phyloP scores from a whole-genome alignment of 2,113 vertebrate genomes.

The Anseranas semipalmata region DNA sequence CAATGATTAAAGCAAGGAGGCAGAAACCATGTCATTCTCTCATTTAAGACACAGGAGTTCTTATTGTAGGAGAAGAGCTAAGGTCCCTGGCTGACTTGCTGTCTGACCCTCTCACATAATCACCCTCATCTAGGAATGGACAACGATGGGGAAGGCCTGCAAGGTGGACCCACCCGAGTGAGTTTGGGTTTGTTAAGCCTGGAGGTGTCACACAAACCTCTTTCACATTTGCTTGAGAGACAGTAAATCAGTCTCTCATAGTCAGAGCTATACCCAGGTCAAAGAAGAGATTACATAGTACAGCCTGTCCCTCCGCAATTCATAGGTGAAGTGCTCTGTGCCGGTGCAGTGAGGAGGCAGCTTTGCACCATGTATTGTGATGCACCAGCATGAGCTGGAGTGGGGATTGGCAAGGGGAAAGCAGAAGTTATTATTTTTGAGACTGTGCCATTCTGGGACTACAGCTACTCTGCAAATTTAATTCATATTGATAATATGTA shows the following conservation, averaged over 20 bases:
- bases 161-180: rapidly evolving
- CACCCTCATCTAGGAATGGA: background rate
- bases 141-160: rapidly evolving
- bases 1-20: background rate
- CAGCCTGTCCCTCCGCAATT: background rate
- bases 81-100: background rate
- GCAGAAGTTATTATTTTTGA: constrained; percentile 45
- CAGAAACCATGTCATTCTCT: background rate
- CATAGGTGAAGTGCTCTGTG: background rate
- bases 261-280: background rate
- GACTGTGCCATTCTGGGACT: constrained; percentile 9
- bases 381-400: background rate
- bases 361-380: background rate
- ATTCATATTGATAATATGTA: constrained; percentile 43
- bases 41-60: background rate
- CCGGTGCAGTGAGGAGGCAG: background rate
- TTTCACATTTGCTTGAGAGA: background rate
- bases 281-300: constrained; percentile 8
- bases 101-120: background rate
- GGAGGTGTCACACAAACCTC: background rate
- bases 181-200: background rate
- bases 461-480: constrained; percentile 40
- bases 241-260: background rate
- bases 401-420: constrained; percentile 25
- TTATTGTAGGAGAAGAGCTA: background rate